Conservation (phyloP, 2,888 invertebrate genomes). For the Microctonus hyperodae region DNA sequence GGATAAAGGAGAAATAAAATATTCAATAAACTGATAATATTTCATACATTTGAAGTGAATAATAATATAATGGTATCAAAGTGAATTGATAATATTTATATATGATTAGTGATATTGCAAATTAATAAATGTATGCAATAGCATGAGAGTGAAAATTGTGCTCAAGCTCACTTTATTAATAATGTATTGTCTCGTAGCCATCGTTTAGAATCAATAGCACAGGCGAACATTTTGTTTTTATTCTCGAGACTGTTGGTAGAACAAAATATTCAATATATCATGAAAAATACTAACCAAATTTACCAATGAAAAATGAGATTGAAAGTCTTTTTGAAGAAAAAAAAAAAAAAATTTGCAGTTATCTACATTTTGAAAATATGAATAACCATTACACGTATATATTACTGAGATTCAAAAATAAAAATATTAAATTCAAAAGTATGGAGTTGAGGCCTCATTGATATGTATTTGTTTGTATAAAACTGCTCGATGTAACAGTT, state of each 20-base stretch:
- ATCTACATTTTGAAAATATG: neutral
- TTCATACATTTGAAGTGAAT: no score
- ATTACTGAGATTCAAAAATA: neutral
- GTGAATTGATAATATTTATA: slow-evolving; percentile 1
- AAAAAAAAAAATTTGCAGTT: no score
- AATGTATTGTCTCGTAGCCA: slow-evolving; percentile 65
- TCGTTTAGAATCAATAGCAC: slow-evolving; percentile 68
- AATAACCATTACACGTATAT: neutral
- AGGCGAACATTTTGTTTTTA: slow-evolving; percentile 67
- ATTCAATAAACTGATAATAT: no score
- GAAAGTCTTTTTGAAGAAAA: neutral
- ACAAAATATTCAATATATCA: neutral
- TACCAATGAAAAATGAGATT: neutral
- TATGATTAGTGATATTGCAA: neutral
- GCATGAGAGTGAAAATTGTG: neutral
- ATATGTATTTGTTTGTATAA: neutral
- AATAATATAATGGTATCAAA: neutral
- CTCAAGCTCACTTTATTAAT: slow-evolving; percentile 55
- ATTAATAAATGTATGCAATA: neutral
- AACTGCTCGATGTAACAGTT: neutral
- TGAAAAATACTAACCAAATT: neutral
- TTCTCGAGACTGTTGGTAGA: neutral
- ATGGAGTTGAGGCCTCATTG: neutral
- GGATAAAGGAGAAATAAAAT: no score
- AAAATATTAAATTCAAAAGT: neutral